These are phyloP conservation scores for Drosophila setosimentum DNA, from an alignment of 2,888 invertebrate species.

Conservation along the genomic window DNA sequence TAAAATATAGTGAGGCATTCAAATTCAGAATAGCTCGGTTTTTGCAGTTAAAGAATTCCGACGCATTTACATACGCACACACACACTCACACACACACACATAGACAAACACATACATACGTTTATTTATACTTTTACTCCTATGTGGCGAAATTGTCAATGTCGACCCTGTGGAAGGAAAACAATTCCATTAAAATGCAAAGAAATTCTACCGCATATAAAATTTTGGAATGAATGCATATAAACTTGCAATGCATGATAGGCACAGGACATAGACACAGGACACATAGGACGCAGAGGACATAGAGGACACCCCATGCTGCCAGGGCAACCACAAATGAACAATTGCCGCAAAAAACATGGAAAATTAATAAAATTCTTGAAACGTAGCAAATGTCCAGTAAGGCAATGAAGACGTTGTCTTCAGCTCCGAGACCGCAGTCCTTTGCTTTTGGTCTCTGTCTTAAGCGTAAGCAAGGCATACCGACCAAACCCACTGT, in stretches of 20 bases:
- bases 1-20: slow-evolving; percentile 6
- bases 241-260: slow-evolving; percentile 21
- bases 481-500: slow-evolving; percentile 6
- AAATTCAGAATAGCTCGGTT: slow-evolving; percentile 2
- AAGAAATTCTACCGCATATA: slow-evolving; percentile 49
- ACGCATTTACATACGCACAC: slow-evolving; percentile 1
- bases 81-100: background rate
- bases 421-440: slow-evolving; percentile 12
- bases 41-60: slow-evolving; percentile 1
- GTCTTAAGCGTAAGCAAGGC: slow-evolving; percentile 5
- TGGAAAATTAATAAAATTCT: slow-evolving; percentile 68
- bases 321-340: slow-evolving; percentile 51
- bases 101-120: background rate
- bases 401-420: slow-evolving; percentile 60
- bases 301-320: background rate
- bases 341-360: slow-evolving; percentile 63
- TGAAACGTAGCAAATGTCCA: slow-evolving; percentile 49
- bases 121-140: slow-evolving; percentile 1
- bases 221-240: slow-evolving; percentile 53
- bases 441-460: slow-evolving; percentile 9
- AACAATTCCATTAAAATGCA: slow-evolving; percentile 18
- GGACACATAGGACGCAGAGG: background rate
- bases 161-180: background rate
- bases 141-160: background rate
- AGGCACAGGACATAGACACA: slow-evolving; percentile 3